Evolutionary conservation across 2,113 vertebrate species (phyloP), one percentile per base, ranked within the genome.

Genomic region (Gallinago paraguaiae): DNA sequence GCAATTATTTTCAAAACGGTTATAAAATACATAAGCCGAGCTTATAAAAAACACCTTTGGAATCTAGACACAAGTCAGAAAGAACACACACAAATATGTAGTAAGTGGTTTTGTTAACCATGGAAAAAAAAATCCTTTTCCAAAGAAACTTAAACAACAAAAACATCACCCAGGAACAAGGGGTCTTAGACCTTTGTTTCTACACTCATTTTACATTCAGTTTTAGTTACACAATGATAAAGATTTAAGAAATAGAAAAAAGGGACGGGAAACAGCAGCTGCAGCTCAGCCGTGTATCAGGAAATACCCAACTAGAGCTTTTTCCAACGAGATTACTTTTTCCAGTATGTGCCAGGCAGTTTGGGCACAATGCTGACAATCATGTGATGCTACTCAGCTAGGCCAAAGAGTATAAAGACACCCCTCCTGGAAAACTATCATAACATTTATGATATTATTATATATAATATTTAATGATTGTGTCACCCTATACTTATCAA

Each of bases 1-100:
- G 81, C 63, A 76, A 53, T 89, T 82, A 82, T 43, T 72, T 94
- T 82, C 83, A 88, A 92, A 95, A 96, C 35, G 48, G 27, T 19
- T 61, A 88, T 81, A 91, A 95, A 83, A 95, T 53, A 81, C 9
- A 51, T 80, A 95, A 86, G 70, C 69, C 31, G 24, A 85, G 31
- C 37, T 84, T 94, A 51, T 50, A 45, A 86, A 96, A 84, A 37
- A 1, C 1, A 1, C 27, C 35, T 96, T 72, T 93, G 80, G 94
- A 96, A 68, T 31, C 24, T 25, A 63, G 60, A 77, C 79, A n/a
- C 59, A 82, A 67, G 77, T 85, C 74, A 88, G 56, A 86, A 79
- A 41, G 28, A 90, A 95, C 96, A 60, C 24, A 78, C 46, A 67
- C 50, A 75, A 86, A 54, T 70, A 92, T 7, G 7, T 43, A 67